Conservation (phyloP, 92 coral and sea anemone species). For the Epizoanthus fatuus region DNA sequence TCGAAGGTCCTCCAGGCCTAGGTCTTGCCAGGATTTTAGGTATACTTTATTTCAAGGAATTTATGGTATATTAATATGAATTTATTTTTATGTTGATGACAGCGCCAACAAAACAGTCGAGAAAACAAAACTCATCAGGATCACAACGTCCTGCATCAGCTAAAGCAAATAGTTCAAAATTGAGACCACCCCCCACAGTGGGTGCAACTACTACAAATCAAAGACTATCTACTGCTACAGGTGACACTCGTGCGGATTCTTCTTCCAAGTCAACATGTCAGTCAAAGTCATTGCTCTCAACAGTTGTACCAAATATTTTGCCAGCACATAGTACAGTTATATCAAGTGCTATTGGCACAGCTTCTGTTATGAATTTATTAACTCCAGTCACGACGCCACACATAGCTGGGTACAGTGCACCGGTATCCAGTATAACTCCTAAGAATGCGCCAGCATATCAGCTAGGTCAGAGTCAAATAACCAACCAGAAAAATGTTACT, state of each 20-base stretch:
- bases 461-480: conserved; percentile 1
- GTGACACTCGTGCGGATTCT: not conserved
- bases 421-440: conserved; percentile 1
- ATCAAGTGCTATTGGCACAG: not conserved
- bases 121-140: conserved; percentile 5
- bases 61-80: not conserved
- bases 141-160: not conserved
- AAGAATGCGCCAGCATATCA: not conserved
- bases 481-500: not conserved
- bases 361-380: conserved; percentile 3
- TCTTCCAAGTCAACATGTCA: not conserved
- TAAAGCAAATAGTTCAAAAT: conserved; percentile 3
- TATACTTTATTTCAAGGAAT: not conserved
- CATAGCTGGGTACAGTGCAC: not conserved
- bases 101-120: conserved; percentile 1
- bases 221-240: not conserved
- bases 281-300: conserved; percentile 1
- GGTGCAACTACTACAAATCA: not conserved
- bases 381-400: not conserved
- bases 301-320: not conserved
- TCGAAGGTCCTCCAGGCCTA: too few relatives aligned
- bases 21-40: not conserved
- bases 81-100: not conserved
- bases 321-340: not conserved
- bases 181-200: not conserved